These are phyloP conservation scores for Sebastes oblongus DNA, from an alignment of 2,797 vertebrate genomes.

Conservation along the genomic window DNA sequence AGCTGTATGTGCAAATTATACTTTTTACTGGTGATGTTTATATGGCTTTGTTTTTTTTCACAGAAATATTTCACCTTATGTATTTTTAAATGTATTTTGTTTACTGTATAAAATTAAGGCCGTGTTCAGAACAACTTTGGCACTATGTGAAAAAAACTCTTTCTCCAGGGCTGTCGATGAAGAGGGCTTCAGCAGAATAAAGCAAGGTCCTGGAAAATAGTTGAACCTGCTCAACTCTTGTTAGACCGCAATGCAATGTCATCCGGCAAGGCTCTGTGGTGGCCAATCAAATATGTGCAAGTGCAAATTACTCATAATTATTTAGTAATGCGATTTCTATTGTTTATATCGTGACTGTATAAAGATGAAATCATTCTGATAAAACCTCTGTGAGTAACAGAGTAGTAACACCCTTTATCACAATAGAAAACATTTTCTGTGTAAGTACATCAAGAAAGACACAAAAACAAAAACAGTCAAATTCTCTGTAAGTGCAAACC, in stretches of 20 bases:
- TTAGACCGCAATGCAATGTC: background rate
- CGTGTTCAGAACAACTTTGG: background rate
- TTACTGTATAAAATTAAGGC: background rate
- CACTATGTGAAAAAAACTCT: background rate
- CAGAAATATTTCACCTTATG: background rate
- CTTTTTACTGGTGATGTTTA: background rate
- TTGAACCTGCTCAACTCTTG: background rate
- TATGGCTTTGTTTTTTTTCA: background rate
- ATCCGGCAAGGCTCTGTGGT: background rate
- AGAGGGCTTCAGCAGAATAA: background rate
- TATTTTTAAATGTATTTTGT: no score
- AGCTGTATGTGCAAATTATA: background rate
- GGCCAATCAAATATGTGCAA: background rate
- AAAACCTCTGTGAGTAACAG: background rate
- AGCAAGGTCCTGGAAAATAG: background rate
- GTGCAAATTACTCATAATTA: background rate
- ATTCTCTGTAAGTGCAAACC: background rate
- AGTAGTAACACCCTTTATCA: background rate
- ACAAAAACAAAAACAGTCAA: background rate
- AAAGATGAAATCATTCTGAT: background rate
- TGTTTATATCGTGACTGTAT: background rate
- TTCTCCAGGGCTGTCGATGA: accelerated
- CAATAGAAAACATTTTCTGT: background rate
- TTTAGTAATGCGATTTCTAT: background rate
- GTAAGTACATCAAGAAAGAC: background rate